phyloP scores from a whole-genome alignment of 2,888 invertebrate genomes.

The Vanessa cardui region DNA sequence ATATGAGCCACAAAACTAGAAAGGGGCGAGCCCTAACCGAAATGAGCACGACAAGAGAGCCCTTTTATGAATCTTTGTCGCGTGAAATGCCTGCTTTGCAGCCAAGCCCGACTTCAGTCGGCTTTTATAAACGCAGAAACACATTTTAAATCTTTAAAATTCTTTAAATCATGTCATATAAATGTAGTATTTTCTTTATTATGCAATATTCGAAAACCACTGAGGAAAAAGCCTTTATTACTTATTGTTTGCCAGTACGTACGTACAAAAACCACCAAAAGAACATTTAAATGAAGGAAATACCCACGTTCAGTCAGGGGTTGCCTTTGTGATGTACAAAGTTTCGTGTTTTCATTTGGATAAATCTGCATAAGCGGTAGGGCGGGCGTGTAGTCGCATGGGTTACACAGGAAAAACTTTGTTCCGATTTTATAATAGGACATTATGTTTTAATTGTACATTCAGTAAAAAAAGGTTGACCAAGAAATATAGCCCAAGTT shows the following conservation, averaged over 20 bases:
- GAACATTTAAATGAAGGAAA: constrained; percentile 29
- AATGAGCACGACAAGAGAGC: constrained; percentile 37
- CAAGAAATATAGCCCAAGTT: too few relatives aligned
- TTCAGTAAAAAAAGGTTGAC: background rate
- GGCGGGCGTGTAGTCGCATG: constrained; percentile 1
- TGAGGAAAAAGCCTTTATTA: constrained; percentile 6
- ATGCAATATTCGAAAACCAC: background rate
- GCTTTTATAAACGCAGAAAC: constrained; percentile 23
- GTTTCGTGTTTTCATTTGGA: constrained; percentile 32
- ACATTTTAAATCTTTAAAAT: background rate
- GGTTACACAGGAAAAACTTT: constrained; percentile 4
- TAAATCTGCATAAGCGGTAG: constrained; percentile 33
- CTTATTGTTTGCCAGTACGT: constrained; percentile 14
- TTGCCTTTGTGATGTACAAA: constrained; percentile 31
- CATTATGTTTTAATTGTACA: background rate
- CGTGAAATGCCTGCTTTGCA: constrained; percentile 33
- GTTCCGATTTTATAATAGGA: background rate
- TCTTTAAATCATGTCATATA: background rate
- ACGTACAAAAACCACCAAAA: constrained; percentile 26
- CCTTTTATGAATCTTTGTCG: constrained; percentile 38
- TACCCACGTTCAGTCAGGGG: constrained; percentile 25
- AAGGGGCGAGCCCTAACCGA: constrained; percentile 34
- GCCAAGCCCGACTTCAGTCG: constrained; percentile 13
- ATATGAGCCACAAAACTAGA: constrained; percentile 23
- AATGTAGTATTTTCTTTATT: background rate